These are phyloP conservation scores for Prunella himalayana DNA, from an alignment of 2,113 vertebrate species.

Conservation along the genomic window DNA sequence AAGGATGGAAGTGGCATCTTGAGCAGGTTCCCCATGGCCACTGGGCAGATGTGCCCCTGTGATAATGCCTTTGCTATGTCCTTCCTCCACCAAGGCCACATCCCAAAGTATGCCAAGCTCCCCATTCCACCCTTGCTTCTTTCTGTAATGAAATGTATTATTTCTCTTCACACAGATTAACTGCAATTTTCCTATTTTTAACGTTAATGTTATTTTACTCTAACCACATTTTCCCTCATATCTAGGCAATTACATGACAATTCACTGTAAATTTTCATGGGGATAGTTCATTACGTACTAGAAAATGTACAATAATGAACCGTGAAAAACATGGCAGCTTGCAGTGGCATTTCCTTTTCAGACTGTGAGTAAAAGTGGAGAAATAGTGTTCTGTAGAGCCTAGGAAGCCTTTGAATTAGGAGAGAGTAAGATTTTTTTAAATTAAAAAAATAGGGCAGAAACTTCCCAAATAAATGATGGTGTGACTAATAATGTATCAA, in stretches of 20 bases:
- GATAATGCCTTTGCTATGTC: background rate
- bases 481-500: background rate
- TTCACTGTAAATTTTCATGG: constrained; percentile 56
- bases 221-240: constrained; percentile 23
- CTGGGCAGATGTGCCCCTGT: background rate
- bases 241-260: constrained; percentile 56
- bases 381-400: background rate
- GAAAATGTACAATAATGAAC: constrained; percentile 59
- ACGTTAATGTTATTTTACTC: constrained; percentile 45
- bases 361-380: background rate
- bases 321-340: constrained; percentile 48
- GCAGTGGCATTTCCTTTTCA: background rate
- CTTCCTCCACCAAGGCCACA: background rate
- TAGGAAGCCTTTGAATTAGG: background rate
- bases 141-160: background rate
- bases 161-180: constrained; percentile 25
- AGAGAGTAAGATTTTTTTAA: background rate
- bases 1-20: background rate
- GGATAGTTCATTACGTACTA: constrained; percentile 28
- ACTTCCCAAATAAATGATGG: background rate
- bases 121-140: background rate
- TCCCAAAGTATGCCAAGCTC: background rate
- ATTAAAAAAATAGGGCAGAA: background rate
- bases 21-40: background rate
- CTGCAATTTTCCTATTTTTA: constrained; percentile 51